Base-by-base conservation (phyloP, 2,888 invertebrate species). In the Steinernema carpocapsae region DNA sequence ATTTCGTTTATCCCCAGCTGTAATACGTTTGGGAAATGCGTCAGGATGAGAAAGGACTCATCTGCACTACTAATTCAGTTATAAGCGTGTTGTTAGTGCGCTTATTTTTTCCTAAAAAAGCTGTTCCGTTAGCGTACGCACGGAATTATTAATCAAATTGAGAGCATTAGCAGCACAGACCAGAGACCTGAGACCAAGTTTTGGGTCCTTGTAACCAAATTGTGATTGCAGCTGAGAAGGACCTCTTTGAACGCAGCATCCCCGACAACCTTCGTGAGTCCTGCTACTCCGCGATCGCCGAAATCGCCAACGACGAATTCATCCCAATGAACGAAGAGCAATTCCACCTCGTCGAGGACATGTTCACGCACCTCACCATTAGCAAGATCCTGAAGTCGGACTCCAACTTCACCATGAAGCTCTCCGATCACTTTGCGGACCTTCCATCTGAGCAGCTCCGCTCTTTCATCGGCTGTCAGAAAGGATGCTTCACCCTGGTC, bases 271-370 rank as follows among this genome's bases (percentile, higher is more conserved):
- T 74, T 14, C 75, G 83, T 48, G 75, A 76, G 24, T 72, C 75
- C 12, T 86, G 86, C 75, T 82, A 84, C 70, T 70, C 78, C 12
- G 83, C 84, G 1, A 78, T 86, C 59, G 83, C 82, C 29, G 86
- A n/a, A 85, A n/a, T n/a, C n/a, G n/a, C n/a, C n/a, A n/a, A n/a
- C n/a, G n/a, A n/a, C n/a, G n/a, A n/a, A n/a, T n/a, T 84, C 74
- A 76, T 86, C 24, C 86, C 86, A 17, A 56, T 56, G 56, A 56
- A 56, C 56, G 6, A 17, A 4, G 51, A 19, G 6, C 29, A 74
- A 1, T 71, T 78, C 22, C 80, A 80, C 74, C 75, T 82, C 72
- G 71, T 80, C 2, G 76, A 79, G 56, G 74, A 45, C 26, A 80
- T 82, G 10, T 72, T 72, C 45, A 76, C 76, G 22, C 71, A 80